Base-by-base conservation (phyloP, 2,888 invertebrate species). In the Aleiodes leptofemur region DNA sequence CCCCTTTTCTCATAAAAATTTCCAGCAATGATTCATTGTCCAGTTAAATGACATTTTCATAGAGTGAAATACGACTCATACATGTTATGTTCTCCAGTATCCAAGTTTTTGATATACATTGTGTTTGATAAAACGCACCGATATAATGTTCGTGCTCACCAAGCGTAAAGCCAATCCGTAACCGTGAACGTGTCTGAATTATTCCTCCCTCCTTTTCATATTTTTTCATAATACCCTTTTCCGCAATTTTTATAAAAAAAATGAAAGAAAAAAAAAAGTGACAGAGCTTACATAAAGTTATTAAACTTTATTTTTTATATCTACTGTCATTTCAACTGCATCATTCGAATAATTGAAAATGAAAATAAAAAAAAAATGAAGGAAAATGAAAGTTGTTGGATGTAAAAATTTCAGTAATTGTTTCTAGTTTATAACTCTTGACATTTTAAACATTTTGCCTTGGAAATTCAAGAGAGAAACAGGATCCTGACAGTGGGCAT, bases 61-160 rank as follows among this genome's bases (percentile, higher is more conserved):
- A 50, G 23, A 29, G 13, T 50, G 50, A 29, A 50, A 66, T 66
- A 66, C 29, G 23, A 50, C 29, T 23, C 48, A 50, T 66, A 50
- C n/a, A 8, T 23, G 23, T 50, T 68, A 51, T 68, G n/a, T 51
- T 68, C 31, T 51, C 51, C 31, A 14, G n/a, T 51, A 29, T 55
- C 23, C 29, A 23, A 14, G 6, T 51, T 43, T 59, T 71, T 48
- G n/a, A 66, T 59, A 51, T 69, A 57, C 34, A 51, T 51, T 73
- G 50, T 68, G 23, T 69, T 61, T 34, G 74, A 74, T 74, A 74
- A 74, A 34, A 61, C 59, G 38, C 59, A 57, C 50, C 59, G 69
- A 74, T 74, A 69, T 57, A 53, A 69, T 61, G 59, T 68, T 55
- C 61, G 74, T 69, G 74, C 14, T 74, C 69, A 59, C 31, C 53